Conservation (phyloP, 2,113 vertebrate species). For the Thalassoma bifasciatum region DNA sequence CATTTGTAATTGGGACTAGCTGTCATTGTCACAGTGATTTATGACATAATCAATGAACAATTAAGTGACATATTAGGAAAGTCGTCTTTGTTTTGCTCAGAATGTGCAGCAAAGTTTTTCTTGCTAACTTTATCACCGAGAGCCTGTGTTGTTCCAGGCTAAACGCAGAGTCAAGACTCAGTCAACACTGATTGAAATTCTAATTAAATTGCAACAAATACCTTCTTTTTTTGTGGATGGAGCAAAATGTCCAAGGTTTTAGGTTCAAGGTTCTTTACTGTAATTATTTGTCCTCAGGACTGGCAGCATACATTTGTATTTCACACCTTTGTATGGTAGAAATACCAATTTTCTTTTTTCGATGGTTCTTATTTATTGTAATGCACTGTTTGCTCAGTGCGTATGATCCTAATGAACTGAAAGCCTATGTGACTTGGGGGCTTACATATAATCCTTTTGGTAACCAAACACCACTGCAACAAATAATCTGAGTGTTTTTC, state of each 20-base stretch:
- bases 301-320: too few relatives aligned
- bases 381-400: background rate
- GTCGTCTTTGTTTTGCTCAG: conserved; percentile 64
- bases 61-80: conserved; percentile 83
- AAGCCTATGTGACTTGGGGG: background rate
- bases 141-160: background rate
- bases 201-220: background rate
- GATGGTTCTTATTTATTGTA: too few relatives aligned
- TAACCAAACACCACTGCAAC: background rate
- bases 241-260: background rate
- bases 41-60: conserved; percentile 92
- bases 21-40: conserved; percentile 90
- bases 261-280: too few relatives aligned
- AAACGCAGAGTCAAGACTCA: background rate
- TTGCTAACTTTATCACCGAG: conserved; percentile 13
- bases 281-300: too few relatives aligned
- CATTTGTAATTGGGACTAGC: conserved; percentile 82
- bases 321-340: background rate
- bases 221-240: background rate
- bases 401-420: conserved; percentile 8
- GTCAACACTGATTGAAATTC: background rate
- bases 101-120: conserved; percentile 37
- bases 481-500: background rate
- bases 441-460: background rate
- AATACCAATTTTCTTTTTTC: background rate